These are phyloP conservation scores for Aphrophora alni DNA, from an alignment of 2,888 invertebrate species.

Conservation along the genomic window DNA sequence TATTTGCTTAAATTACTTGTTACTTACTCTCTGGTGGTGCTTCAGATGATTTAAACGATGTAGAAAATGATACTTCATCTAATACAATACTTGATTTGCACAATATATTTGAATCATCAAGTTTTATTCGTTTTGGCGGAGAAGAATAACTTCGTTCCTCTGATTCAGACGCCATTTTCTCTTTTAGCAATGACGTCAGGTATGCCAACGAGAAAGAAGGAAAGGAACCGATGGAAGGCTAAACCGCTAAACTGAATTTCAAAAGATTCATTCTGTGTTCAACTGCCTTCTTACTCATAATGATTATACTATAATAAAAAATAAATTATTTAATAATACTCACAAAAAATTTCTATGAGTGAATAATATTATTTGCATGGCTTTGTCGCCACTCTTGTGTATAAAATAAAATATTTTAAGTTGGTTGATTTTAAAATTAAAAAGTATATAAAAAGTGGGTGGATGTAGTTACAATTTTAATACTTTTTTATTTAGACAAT, in stretches of 20 bases:
- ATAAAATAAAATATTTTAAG: too few relatives aligned
- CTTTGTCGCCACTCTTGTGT: too few relatives aligned
- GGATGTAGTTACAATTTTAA: too few relatives aligned
- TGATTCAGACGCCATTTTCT: constrained; percentile 59
- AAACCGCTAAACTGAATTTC: neutral
- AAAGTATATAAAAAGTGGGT: too few relatives aligned
- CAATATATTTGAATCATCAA: constrained; percentile 50
- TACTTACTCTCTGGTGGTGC: constrained; percentile 42
- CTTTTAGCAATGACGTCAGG: neutral
- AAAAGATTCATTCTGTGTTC: neutral
- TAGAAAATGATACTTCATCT: constrained; percentile 35
- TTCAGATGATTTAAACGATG: constrained; percentile 32
- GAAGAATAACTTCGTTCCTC: constrained; percentile 58
- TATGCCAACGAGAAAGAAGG: neutral
- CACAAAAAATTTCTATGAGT: too few relatives aligned
- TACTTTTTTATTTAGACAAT: too few relatives aligned
- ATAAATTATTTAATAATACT: too few relatives aligned
- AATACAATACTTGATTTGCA: constrained; percentile 36
- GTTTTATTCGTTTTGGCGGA: constrained; percentile 57
- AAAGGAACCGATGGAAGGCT: too few relatives aligned
- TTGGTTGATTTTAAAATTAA: too few relatives aligned
- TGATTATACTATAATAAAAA: too few relatives aligned
- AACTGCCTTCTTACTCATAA: too few relatives aligned
- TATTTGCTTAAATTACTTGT: neutral
- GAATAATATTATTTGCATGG: too few relatives aligned